These are phyloP conservation scores for Odocoileus virginianus DNA, from an alignment of 2,113 vertebrate genomes.

Conservation along the genomic window DNA sequence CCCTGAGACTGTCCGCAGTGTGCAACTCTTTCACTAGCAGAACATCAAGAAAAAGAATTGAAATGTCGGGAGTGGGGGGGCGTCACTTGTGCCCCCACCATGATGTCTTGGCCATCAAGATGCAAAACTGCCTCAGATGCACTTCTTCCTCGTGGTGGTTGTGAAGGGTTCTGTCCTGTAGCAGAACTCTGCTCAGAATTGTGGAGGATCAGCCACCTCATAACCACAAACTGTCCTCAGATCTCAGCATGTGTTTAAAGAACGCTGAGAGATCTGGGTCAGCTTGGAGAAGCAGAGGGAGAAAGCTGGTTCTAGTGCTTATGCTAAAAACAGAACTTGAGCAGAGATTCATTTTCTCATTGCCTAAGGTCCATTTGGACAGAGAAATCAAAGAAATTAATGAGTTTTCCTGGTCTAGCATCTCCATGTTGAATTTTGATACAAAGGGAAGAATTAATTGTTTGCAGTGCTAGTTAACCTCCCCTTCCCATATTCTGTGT, in stretches of 20 bases:
- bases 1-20: not conserved
- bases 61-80: too few relatives aligned
- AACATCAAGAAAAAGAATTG: not conserved
- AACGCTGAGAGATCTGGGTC: not conserved
- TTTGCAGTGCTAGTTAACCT: not conserved
- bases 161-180: not conserved
- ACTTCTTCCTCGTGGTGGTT: accelerated
- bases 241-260: not conserved
- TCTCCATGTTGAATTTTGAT: not conserved
- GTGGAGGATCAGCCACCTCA: not conserved
- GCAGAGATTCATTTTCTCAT: not conserved
- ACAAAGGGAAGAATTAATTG: not conserved
- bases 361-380: not conserved
- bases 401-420: not conserved
- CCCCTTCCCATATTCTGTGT: not conserved
- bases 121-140: not conserved
- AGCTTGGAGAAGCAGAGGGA: not conserved
- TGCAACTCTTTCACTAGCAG: not conserved
- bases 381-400: not conserved
- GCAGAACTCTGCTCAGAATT: too few relatives aligned
- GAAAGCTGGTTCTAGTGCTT: not conserved
- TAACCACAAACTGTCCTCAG: not conserved
- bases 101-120: not conserved
- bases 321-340: constrained; percentile 6
- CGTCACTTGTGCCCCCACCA: not conserved